Base-by-base conservation (phyloP, 2,888 invertebrate genomes). In the Dorcus parallelipipedus region DNA sequence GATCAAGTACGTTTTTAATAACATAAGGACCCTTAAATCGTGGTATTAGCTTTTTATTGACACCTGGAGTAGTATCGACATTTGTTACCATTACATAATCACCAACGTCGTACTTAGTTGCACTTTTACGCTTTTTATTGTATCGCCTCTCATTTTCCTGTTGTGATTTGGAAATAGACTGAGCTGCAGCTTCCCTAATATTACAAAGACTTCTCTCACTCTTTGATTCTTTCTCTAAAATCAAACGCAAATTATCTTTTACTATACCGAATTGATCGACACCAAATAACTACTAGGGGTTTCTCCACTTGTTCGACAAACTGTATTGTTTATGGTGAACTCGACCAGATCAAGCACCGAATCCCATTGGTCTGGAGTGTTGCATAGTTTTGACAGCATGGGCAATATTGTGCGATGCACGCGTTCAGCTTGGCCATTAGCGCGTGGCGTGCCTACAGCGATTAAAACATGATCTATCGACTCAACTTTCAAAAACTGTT, bases 381-480 rank as follows among this genome's bases (percentile, higher is more conserved):
- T 4, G 4, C 26, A 26, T 26, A 67, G 38, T 56, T 70, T 71
- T 8, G 67, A 57, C 9, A 71, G 41, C 60, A 69, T 68, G 7
- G 66, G 65, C 1, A 62, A 68, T n/a, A 71, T 58, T 0, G 50
- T 49, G 0, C 65, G 57, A 51, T 71, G 67, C n/a, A 64, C 52
- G 23, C 67, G 53, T 38, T 71, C 69, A 1, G 66, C 63, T 56
- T 75, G 72, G 0, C 73, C 71, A 54, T 73, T 74, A 0, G 70
- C 67, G 26, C 70, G 61, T 1, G 71, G 71, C 0, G 65, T 66
- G 5, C 59, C 67, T 2, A 66, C 62, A 3, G 72, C 69, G 3
- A 71, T 65, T 42, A 64, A 54, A n/a, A 69, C 61, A 41, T 68
- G 67, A 38, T 62, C 45, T 7, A 73, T 64, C 8, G 49, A 56